Percentiles rank a stretch among this genome's conserved stretches.
Conservation (phyloP, 2,888 invertebrate genomes). For the Apantesis nais region DNA sequence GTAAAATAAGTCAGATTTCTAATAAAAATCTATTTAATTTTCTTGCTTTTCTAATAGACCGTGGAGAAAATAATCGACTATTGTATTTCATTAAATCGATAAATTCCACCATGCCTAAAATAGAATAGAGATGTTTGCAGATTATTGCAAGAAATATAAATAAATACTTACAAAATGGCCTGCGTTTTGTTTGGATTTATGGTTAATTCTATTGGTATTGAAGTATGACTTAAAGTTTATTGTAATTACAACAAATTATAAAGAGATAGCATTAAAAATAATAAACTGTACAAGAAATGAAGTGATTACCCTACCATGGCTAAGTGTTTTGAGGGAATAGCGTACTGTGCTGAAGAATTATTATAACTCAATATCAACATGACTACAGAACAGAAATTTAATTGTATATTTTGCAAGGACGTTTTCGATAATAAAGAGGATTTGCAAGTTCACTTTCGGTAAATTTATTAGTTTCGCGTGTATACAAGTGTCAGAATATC, state of each 20-base stretch:
- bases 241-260: neutral
- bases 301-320: conserved; percentile 17
- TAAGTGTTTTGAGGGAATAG: conserved; percentile 14
- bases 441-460: conserved; percentile 88
- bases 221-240: conserved; percentile 13
- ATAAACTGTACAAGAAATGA: conserved; percentile 1
- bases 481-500: conserved; percentile 4
- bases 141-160: conserved; percentile 29
- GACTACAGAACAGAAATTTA: conserved; percentile 70
- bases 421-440: conserved; percentile 84
- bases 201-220: conserved; percentile 14
- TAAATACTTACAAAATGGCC: conserved; percentile 52
- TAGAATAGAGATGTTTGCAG: no score
- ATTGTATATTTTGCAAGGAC: conserved; percentile 86
- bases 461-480: conserved; percentile 28
- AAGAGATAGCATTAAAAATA: conserved; percentile 7
- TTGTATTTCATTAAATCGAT: no score
- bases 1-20: no score
- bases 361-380: conserved; percentile 45
- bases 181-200: conserved; percentile 48
- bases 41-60: neutral
- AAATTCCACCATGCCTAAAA: no score
- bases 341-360: conserved; percentile 25
- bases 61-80: no score
- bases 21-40: neutral